Evolutionary conservation across 2,797 vertebrate genomes (phyloP), one percentile per base, ranked within the genome.

Genomic region (Peromyscus melanophrys): DNA sequence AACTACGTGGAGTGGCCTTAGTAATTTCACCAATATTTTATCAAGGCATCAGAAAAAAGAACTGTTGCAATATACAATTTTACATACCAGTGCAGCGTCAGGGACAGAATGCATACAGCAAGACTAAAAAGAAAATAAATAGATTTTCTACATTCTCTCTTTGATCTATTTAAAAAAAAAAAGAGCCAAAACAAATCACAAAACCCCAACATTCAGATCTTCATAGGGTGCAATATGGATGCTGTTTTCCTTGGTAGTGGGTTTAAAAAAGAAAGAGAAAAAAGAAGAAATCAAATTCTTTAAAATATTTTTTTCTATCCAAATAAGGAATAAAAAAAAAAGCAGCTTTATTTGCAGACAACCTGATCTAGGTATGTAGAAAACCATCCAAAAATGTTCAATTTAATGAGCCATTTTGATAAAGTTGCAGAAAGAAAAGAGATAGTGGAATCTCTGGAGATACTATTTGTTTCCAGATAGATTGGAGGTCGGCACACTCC

Each of bases 11-110:
- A n/a, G n/a, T n/a, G n/a, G n/a, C n/a, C n/a, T n/a, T n/a, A n/a
- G n/a, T n/a, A n/a, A n/a, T n/a, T n/a, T n/a, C n/a, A n/a, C 29
- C 0, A 4, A 31, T 9, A 12, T 55, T 78, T 52, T n/a, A 34
- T 11, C n/a, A 37, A 59, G 7, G n/a, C 55, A 40, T 59, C 25
- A 61, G 37, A 82, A 61, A 61, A 61, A 40, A 25, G 8, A 11
- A 43, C 25, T 61, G 37, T 29, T 43, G 46, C 13, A 82, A 40
- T 40, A 8, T 9, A 29, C 25, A 83, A 63, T 40, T 83, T 63
- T 83, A 83, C 63, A 63, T 31, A 63, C 17, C 81, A 83, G 7
- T 63, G 16, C 82, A 13, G 40, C 31, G 4, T 5, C 40, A 65
- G 59, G 40, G 17, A 19, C 65, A 21, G 27, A 43, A 31, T 25